Evolutionary conservation across 2,888 invertebrate genomes (phyloP).

Genomic region (Clistopyga incitator): DNA sequence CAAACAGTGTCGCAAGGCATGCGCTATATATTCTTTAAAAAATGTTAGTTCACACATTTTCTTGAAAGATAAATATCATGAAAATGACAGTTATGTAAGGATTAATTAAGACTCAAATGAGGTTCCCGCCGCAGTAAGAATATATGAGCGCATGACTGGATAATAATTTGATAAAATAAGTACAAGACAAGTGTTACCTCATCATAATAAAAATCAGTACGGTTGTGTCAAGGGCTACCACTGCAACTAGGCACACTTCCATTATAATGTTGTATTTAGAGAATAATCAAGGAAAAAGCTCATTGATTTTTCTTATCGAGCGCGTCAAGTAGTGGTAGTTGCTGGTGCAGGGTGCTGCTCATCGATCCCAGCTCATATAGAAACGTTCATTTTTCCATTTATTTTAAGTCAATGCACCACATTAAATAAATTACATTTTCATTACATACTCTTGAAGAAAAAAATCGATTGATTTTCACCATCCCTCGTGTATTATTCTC

Average conservation of each 20-base stretch:
- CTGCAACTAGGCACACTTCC: constrained; percentile 77
- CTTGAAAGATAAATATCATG: constrained; percentile 78
- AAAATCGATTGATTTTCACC: constrained; percentile 59
- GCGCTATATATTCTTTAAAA: constrained; percentile 28
- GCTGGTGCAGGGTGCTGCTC: constrained; percentile 79
- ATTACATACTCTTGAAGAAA: constrained; percentile 78
- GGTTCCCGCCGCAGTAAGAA: constrained; percentile 81
- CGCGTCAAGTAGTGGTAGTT: constrained; percentile 65
- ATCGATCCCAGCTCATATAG: constrained; percentile 83
- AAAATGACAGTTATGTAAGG: constrained; percentile 76
- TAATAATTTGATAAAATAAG: constrained; percentile 85
- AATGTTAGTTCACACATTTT: constrained; percentile 80
- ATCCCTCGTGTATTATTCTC: constrained; percentile 36
- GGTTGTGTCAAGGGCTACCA: constrained; percentile 78
- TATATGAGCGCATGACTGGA: constrained; percentile 84
- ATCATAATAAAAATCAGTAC: constrained; percentile 80
- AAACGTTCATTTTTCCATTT: constrained; percentile 84
- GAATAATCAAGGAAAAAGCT: constrained; percentile 24
- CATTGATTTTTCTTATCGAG: constrained; percentile 58
- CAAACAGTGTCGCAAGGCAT: no score
- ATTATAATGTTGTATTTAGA: constrained; percentile 80
- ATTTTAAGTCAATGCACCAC: constrained; percentile 85
- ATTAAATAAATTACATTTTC: constrained; percentile 85
- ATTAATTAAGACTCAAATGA: constrained; percentile 64
- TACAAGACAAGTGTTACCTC: constrained; percentile 85